A percentile compares a stretch with the other conserved stretches of the same genome.
Conservation (phyloP, 2,113 vertebrate species). For the Piliocolobus tephrosceles region DNA sequence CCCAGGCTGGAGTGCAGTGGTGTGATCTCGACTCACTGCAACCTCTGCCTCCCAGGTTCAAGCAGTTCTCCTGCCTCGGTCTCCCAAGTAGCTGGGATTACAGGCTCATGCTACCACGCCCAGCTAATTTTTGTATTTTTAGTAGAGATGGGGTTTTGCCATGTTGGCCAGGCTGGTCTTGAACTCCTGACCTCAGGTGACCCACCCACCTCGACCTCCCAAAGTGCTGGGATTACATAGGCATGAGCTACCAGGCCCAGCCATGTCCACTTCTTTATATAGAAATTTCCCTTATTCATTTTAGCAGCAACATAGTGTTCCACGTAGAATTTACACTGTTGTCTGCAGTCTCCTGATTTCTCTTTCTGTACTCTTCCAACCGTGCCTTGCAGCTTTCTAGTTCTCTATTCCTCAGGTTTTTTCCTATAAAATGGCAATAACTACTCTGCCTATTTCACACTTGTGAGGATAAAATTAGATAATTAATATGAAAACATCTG, state of each 20-base stretch:
- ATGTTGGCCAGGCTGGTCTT: no score
- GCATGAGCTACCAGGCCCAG: neutral
- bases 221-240: no score
- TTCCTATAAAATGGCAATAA: slow-evolving; percentile 25
- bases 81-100: no score
- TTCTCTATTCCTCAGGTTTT: neutral
- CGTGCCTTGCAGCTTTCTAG: neutral
- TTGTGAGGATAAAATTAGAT: slow-evolving; percentile 37
- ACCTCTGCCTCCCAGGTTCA: no score
- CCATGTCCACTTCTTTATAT: neutral
- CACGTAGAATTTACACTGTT: neutral
- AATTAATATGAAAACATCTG: slow-evolving; percentile 21
- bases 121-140: no score
- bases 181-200: no score
- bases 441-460: neutral
- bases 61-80: no score
- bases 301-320: neutral
- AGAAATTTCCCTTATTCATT: neutral
- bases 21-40: no score
- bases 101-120: no score
- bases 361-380: neutral
- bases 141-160: no score
- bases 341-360: neutral
- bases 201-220: no score
- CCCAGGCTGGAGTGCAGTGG: no score